phyloP scores from a whole-genome alignment of 2,888 invertebrate species.

The Plutella xylostella region DNA sequence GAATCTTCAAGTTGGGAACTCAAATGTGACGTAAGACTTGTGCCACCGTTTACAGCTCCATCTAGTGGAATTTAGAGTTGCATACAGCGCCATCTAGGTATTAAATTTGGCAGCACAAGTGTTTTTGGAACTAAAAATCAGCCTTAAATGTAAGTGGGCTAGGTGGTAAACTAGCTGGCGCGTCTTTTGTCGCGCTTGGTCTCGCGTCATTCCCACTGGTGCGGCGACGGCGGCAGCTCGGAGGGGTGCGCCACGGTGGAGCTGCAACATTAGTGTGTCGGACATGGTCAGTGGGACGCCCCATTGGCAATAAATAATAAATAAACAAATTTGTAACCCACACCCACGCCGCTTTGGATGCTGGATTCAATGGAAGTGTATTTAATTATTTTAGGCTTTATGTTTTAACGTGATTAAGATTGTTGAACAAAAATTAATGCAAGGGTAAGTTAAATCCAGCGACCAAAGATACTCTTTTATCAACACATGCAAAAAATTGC shows the following conservation, averaged over 20 bases:
- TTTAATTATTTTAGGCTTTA: too few species aligned
- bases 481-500: too few species aligned
- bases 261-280: constrained; percentile 71
- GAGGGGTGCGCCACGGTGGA: constrained; percentile 97
- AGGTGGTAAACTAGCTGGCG: constrained; percentile 34
- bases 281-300: not conserved
- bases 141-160: constrained; percentile 30
- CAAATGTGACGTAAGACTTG: not conserved
- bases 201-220: constrained; percentile 95
- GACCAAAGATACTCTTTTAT: too few species aligned
- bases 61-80: not conserved
- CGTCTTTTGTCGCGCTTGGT: constrained; percentile 41
- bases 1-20: constrained; percentile 6
- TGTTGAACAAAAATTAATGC: too few species aligned
- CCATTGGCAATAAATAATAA: too few species aligned
- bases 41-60: not conserved
- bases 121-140: constrained; percentile 3
- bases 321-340: too few species aligned
- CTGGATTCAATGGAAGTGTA: constrained; percentile 20
- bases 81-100: not conserved
- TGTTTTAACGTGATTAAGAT: too few species aligned
- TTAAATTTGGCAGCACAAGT: too few species aligned
- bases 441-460: too few species aligned
- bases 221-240: constrained; percentile 97
- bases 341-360: constrained; percentile 28